Base-by-base conservation (phyloP, 2,113 vertebrate genomes). In the Climacteris rufus region DNA sequence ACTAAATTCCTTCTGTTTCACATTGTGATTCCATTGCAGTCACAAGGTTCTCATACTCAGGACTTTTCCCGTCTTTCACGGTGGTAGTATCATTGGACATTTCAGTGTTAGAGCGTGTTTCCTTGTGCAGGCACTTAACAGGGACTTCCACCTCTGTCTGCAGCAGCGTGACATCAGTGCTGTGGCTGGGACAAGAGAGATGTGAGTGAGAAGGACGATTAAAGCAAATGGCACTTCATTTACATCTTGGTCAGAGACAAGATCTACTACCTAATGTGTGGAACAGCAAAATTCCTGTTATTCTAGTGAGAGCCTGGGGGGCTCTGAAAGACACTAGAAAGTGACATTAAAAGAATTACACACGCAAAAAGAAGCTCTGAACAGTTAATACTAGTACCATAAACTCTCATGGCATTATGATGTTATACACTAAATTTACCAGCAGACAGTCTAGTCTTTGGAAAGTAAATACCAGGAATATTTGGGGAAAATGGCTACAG, bases 11-110 rank as follows among this genome's bases (percentile, higher is more conserved):
- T 77, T 47, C 80, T 63, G 5, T n/a, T 83, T 86, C 82, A 14
- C 91, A 90, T 37, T 95, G 82, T 19, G 39, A 77, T 65, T 97
- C 96, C 90, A 94, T 94, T 65, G 94, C 49, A 21, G 6, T 56
- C 59, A 96, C 8, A 13, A 97, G 92, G 44, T 84, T 89, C 84
- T 97, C 91, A 23, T 84, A 96, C 30, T 97, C 97, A 2, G 61
- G 42, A 30, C 24, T 65, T 44, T 87, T 83, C 30, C 13, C 33
- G 39, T 27, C 44, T 31, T 74, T 70, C 37, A 15, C 0, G 2
- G 61, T 44, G 27, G 21, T 50, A 54, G 9, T 15, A 22, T 39
- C 40, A 31, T 27, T 63, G 33, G n/a, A 18, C 44, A 64, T 66
- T 53, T 69, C 57, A 31, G 63, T 12, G 13, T 30, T 27, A 23